Percentiles rank a stretch among this genome's conserved stretches.
Conservation (phyloP, 2,113 vertebrate genomes). For the Cavia porcellus region DNA sequence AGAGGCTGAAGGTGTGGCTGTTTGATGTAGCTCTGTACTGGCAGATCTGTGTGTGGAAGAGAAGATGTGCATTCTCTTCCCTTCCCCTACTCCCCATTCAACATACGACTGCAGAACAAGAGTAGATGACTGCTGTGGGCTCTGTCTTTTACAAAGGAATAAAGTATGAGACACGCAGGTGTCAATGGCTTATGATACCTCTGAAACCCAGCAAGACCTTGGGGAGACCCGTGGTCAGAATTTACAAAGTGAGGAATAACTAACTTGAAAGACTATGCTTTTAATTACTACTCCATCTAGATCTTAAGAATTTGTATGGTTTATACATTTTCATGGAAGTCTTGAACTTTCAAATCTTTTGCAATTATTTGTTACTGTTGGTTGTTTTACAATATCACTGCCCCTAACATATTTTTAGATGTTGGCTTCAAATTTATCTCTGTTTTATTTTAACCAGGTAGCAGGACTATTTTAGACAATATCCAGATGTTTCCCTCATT, state of each 20-base stretch:
- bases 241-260: neutral
- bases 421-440: neutral
- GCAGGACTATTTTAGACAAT: neutral
- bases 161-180: neutral
- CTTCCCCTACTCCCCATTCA: rapidly evolving
- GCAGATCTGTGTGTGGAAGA: neutral
- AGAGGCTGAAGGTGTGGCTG: neutral
- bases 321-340: neutral
- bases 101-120: neutral
- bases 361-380: neutral
- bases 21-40: neutral
- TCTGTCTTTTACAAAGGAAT: neutral
- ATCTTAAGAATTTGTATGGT: neutral
- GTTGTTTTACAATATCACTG: neutral
- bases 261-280: neutral
- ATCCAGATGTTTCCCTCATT: neutral
- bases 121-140: rapidly evolving
- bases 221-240: neutral
- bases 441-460: neutral
- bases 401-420: neutral
- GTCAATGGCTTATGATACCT: neutral
- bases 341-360: neutral
- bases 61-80: rapidly evolving
- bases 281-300: neutral
- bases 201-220: neutral